These are phyloP conservation scores for Eupithecia subfuscata DNA, from an alignment of 2,888 invertebrate genomes.

Conservation along the genomic window DNA sequence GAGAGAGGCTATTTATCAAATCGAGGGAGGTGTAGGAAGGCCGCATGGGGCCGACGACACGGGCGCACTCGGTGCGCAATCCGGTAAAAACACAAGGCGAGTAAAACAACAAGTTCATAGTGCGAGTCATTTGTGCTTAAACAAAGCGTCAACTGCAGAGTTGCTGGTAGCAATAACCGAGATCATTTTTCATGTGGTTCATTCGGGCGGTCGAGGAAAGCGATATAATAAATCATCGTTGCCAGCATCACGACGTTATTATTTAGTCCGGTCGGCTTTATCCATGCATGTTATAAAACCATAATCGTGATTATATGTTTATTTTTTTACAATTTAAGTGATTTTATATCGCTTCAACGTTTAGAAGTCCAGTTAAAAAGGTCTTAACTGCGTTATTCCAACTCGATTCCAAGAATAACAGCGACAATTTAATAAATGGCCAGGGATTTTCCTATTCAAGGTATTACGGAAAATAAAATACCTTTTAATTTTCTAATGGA, in stretches of 20 bases:
- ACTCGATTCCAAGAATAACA: conserved; percentile 33
- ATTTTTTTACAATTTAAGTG: background rate
- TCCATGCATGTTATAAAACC: conserved; percentile 73
- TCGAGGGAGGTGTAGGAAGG: conserved; percentile 48
- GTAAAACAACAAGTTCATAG: conserved; percentile 76
- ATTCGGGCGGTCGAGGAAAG: conserved; percentile 81
- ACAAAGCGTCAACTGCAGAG: conserved; percentile 83
- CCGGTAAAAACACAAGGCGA: conserved; percentile 71
- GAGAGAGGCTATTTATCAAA: conserved; percentile 69
- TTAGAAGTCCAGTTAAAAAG: background rate
- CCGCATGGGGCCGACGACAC: conserved; percentile 43
- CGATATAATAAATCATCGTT: conserved; percentile 83
- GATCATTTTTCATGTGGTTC: conserved; percentile 84
- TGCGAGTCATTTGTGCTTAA: conserved; percentile 82
- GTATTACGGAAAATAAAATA: background rate
- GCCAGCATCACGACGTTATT: conserved; percentile 80
- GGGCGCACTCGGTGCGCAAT: conserved; percentile 48
- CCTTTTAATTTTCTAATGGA: background rate
- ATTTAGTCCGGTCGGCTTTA: conserved; percentile 79
- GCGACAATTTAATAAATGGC: conserved; percentile 32
- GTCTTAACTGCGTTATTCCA: conserved; percentile 17
- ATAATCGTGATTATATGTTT: conserved; percentile 48
- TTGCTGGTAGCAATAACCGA: conserved; percentile 79
- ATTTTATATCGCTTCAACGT: background rate
- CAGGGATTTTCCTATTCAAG: background rate